Evolutionary conservation across 2,113 vertebrate genomes (phyloP).

Genomic region (Carlito syrichta): DNA sequence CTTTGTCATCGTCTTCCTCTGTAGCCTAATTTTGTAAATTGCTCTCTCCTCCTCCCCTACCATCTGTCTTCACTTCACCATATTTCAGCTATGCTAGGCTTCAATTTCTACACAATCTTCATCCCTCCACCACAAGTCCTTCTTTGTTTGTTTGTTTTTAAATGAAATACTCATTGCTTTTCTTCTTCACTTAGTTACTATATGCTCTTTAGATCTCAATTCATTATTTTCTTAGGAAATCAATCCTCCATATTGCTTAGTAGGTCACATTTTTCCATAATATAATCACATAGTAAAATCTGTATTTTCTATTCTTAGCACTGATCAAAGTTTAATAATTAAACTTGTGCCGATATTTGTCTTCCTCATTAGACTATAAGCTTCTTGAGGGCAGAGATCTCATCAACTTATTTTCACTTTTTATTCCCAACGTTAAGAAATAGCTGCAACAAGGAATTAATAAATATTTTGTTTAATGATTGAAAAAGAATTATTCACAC

Average conservation of each 20-base stretch:
- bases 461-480: not conserved
- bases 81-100: not conserved
- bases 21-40: no score
- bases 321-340: not conserved
- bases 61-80: not conserved
- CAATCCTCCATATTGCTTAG: not conserved
- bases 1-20: not conserved
- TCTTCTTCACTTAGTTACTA: not conserved
- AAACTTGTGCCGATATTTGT: not conserved
- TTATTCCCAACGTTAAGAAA: not conserved
- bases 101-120: not conserved
- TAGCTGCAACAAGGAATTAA: not conserved
- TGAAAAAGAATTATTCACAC: not conserved
- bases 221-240: not conserved
- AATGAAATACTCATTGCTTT: no score
- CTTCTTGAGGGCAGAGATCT: not conserved
- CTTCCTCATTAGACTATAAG: not conserved
- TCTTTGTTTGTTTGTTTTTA: no score
- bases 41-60: no score
- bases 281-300: not conserved
- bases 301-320: not conserved
- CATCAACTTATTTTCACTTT: no score
- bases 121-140: not conserved
- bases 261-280: not conserved
- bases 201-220: not conserved